Evolutionary conservation across 2,888 invertebrate species (phyloP).

Genomic region (Desoria tigrina): DNA sequence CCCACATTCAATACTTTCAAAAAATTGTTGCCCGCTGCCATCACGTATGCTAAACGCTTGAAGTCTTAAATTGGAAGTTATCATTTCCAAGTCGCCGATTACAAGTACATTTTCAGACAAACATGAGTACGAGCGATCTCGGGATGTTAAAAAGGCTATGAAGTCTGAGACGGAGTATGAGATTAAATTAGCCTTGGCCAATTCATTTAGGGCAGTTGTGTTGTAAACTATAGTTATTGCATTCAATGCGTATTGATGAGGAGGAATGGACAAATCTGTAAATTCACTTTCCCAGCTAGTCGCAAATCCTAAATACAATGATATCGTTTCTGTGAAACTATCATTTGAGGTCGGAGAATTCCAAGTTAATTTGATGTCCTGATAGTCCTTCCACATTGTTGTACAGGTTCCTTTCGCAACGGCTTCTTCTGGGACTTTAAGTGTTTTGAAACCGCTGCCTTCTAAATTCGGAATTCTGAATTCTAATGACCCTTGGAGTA

Average conservation of each 20-base stretch:
- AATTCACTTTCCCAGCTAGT: constrained; percentile 26
- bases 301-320: constrained; percentile 27
- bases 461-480: neutral
- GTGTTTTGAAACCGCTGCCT: neutral
- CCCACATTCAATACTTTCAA: too few species aligned
- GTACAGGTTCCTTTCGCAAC: constrained; percentile 24
- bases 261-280: constrained; percentile 4
- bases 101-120: too few species aligned
- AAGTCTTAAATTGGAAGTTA: too few species aligned
- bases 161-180: constrained; percentile 23
- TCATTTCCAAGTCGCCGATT: too few species aligned
- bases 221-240: constrained; percentile 17
- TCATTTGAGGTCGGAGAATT: constrained; percentile 4
- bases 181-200: neutral
- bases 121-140: too few species aligned
- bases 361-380: constrained; percentile 27
- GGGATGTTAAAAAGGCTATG: constrained; percentile 21
- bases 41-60: too few species aligned
- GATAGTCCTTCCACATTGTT: constrained; percentile 22
- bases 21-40: too few species aligned
- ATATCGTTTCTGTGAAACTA: constrained; percentile 6
- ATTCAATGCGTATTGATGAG: constrained; percentile 27
- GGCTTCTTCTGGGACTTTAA: neutral
- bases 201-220: constrained; percentile 4
- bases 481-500: neutral